These are phyloP conservation scores for Catharus minimus DNA, from an alignment of 2,113 vertebrate species.

Conservation along the genomic window DNA sequence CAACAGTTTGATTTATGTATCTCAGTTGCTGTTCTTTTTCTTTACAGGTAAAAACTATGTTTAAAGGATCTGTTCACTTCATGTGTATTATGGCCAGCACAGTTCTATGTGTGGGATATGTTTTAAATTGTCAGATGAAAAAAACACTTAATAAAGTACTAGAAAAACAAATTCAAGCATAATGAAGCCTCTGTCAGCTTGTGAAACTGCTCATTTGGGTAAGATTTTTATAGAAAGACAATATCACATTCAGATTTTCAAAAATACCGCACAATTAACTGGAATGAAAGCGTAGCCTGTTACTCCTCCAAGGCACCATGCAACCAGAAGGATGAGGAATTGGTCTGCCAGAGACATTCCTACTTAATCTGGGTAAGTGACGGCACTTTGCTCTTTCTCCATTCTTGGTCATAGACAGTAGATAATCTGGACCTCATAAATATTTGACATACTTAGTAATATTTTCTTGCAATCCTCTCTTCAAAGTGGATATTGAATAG, in stretches of 20 bases:
- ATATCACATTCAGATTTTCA: not conserved
- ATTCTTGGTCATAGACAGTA: slow-evolving; percentile 35
- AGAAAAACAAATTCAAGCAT: not conserved
- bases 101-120: not conserved
- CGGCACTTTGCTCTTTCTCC: not conserved
- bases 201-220: not conserved
- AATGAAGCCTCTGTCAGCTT: not conserved
- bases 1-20: slow-evolving; percentile 1
- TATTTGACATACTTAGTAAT: not conserved
- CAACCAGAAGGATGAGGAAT: not conserved
- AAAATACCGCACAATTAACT: not conserved
- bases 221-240: not conserved
- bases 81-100: not conserved
- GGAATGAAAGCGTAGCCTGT: not conserved
- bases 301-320: not conserved
- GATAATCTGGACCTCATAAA: not conserved
- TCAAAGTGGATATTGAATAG: not conserved
- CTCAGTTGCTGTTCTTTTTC: not conserved
- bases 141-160: not conserved
- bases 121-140: not conserved
- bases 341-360: not conserved
- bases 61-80: not conserved
- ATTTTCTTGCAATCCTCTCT: not conserved
- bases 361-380: not conserved
- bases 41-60: not conserved